Base-by-base conservation (phyloP, 2,797 vertebrate genomes). In the Poeciliopsis paucimaculata region DNA sequence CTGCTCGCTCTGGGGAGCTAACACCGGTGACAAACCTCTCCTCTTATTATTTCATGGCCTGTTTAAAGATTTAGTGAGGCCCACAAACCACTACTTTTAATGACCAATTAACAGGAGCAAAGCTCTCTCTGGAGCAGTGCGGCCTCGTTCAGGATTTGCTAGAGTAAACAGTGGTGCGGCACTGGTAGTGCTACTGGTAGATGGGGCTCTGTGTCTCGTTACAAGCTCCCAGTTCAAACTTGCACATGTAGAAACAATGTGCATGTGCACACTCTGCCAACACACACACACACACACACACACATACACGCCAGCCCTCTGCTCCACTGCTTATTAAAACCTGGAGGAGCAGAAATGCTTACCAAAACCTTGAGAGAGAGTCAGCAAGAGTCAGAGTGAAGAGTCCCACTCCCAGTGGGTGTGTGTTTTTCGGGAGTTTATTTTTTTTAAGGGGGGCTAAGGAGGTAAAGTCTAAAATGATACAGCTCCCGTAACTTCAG, bases 1-100 rank as follows among this genome's bases (percentile, higher is more conserved):
- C 86, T 73, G 86, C 80, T 83, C 86, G 89, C 92, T 92, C 90
- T 87, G 86, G 92, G 92, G 92, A 94, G 92, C 89, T 75, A 92
- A 90, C 91, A 86, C 91, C 84, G 83, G 90, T 89, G 93, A 94
- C 92, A 94, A 94, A 94, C 90, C 86, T 91, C 86, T 89, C 87
- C 88, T 91, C 93, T 95, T 94, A 93, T 95, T 94, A 95, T 95
- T 96, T 95, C 94, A 94, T 93, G 92, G 93, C 90, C 94, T 95
- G 94, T 95, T 96, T 95, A 96, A 96, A 96, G 95, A 96, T 96
- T 95, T 95, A 96, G 94, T 81, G 90, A 93, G 92, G 94, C 94
- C 94, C 90, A 91, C 93, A 93, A 94, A 95, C 93, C 90, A 91
- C 93, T 92, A 93, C 92, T 94, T 95, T 96, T 96, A 96, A 96